Evolutionary conservation across 2,113 vertebrate genomes (phyloP), one percentile per base, ranked within the genome.

Genomic region (Solea solea): DNA sequence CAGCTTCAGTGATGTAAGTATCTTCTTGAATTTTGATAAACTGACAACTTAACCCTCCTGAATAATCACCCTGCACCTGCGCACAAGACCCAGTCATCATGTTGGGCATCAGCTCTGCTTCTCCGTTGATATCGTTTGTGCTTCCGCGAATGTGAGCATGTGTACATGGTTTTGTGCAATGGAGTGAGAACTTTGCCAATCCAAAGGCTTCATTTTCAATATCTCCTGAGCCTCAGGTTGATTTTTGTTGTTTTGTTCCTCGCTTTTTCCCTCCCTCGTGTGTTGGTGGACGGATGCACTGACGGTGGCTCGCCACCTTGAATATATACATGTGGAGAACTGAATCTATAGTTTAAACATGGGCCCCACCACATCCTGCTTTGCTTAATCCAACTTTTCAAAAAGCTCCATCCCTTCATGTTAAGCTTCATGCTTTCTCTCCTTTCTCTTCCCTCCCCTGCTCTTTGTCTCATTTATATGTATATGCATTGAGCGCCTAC

Each of bases 311-410:
- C 46, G 64, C 58, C 58, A 69, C 52, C 55, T 34, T 55, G 62
- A 53, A 39, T 73, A 82, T 78, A 64, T 82, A n/a, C 80, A 64
- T 69, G 76, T 69, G 60, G 39, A 45, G 56, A 71, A 81, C 64
- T 82, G 63, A 27, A 64, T 57, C 72, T 80, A 11, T 40, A 69
- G 39, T 72, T 52, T 54, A 46, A 81, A 74, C 81, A 70, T 63
- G 63, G 82, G 54, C 67, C 41, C 53, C 11, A 10, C 66, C 44
- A 64, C 83, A 56, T 70, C 72, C 84, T 82, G 67, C 81, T 90
- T 90, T 85, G 89, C 79, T 90, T 92, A 90, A 92, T 91, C 88
- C 90, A 89, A 83, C 83, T 84, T 81, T 77, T 80, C 76, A 82
- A 76, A 82, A 76, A 82, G 79, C 58, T 8, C 66, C 73, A 69